These are phyloP conservation scores for Empidonax traillii DNA, from an alignment of 2,113 vertebrate species.

Conservation along the genomic window DNA sequence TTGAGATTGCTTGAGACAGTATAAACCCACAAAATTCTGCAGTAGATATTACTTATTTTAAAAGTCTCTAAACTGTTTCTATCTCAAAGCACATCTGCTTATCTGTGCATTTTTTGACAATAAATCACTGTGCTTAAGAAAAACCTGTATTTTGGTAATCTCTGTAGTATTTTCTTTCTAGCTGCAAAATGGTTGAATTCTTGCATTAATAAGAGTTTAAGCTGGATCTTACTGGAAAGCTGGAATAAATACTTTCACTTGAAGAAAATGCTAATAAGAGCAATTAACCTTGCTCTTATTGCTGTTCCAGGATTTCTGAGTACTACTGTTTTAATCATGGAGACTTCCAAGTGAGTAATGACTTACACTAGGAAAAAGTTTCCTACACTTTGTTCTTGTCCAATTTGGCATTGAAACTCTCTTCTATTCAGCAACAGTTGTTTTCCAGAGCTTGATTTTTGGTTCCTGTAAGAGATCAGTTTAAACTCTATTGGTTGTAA, in stretches of 20 bases:
- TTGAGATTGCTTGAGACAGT: not conserved
- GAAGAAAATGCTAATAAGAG: not conserved
- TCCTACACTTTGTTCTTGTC: not conserved
- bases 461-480: not conserved
- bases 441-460: not conserved
- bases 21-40: not conserved
- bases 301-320: not conserved
- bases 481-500: not conserved
- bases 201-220: not conserved
- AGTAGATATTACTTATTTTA: not conserved
- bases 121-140: not conserved
- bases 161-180: not conserved
- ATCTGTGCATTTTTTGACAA: not conserved
- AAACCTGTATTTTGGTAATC: not conserved
- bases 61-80: not conserved
- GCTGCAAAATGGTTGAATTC: not conserved
- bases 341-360: not conserved
- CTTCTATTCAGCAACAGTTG: not conserved
- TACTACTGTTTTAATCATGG: not conserved
- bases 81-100: not conserved
- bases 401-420: not conserved
- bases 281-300: not conserved
- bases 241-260: not conserved
- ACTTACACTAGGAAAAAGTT: not conserved
- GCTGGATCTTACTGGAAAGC: not conserved